These are phyloP conservation scores for Rapana venosa DNA, from an alignment of 2,888 invertebrate genomes.

Conservation along the genomic window DNA sequence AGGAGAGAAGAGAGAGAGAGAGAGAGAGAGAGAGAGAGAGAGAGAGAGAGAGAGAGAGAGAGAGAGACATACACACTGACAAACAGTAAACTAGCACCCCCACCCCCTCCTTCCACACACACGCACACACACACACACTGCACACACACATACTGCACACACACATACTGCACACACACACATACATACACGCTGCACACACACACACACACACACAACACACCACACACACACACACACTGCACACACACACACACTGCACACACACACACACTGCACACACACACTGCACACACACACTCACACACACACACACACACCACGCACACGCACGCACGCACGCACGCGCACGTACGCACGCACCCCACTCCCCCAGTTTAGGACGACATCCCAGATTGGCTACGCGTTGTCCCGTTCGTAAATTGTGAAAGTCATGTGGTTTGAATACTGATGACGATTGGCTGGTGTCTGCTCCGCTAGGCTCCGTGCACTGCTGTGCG, in stretches of 20 bases:
- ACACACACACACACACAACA: neutral
- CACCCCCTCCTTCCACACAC: too few species aligned
- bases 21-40: neutral
- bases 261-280: neutral
- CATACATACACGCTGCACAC: too few species aligned
- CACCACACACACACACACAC: too few species aligned
- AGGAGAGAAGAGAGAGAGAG: neutral
- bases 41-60: neutral
- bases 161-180: neutral
- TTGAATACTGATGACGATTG: slow-evolving; percentile 23
- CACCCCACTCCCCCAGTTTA: neutral
- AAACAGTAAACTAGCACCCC: too few species aligned
- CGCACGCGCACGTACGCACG: neutral
- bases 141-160: too few species aligned
- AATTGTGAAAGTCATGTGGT: slow-evolving; percentile 2
- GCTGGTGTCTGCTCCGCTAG: neutral
- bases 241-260: too few species aligned
- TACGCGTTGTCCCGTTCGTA: slow-evolving; percentile 12
- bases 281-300: neutral
- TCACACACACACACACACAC: too few species aligned
- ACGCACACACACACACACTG: too few species aligned
- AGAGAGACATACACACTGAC: neutral
- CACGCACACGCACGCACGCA: neutral
- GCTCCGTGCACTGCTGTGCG: neutral
- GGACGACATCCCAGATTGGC: neutral